Evolutionary conservation across 2,113 vertebrate genomes (phyloP).

Genomic region (Symphodus melops): DNA sequence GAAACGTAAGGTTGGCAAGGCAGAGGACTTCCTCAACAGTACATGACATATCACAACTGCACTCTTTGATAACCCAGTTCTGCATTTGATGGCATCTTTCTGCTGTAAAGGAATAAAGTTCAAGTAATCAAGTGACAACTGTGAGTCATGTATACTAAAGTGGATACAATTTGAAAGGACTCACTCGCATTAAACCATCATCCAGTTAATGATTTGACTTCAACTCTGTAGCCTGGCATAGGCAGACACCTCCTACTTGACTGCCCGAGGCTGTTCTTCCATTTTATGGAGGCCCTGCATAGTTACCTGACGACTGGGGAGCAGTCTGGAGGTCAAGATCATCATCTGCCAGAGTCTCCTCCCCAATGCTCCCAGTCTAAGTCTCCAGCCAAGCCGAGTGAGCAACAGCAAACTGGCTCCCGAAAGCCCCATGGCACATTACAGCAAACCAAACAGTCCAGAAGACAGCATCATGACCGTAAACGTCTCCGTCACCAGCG

Average conservation of each 20-base stretch:
- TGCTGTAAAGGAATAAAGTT: constrained; percentile 31
- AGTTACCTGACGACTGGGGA: constrained; percentile 82
- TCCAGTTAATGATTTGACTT: constrained; percentile 62
- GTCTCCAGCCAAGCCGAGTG: constrained; percentile 71
- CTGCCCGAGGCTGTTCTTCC: constrained; percentile 68
- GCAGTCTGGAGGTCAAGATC: constrained; percentile 77
- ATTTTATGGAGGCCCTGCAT: constrained; percentile 96
- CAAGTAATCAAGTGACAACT: constrained; percentile 15
- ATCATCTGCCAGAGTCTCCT: constrained; percentile 74
- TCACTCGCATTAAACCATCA: constrained; percentile 13
- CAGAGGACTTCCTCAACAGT: constrained; percentile 44
- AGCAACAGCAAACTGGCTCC: constrained; percentile 47
- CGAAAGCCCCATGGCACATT: constrained; percentile 78
- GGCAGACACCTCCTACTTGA: constrained; percentile 69
- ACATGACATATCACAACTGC: constrained; percentile 27
- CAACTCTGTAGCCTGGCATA: constrained; percentile 61
- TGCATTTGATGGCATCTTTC: constrained; percentile 43
- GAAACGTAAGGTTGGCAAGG: constrained; percentile 35
- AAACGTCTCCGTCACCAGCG: constrained; percentile 85
- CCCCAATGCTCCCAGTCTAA: constrained; percentile 74
- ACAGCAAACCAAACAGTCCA: constrained; percentile 78
- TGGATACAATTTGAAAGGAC: constrained; percentile 23
- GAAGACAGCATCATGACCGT: constrained; percentile 83
- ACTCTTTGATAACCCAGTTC: constrained; percentile 19
- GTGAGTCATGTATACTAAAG: constrained; percentile 39